Conservation (phyloP, 2,888 invertebrate genomes). For the Megaustenia siamemsis region DNA sequence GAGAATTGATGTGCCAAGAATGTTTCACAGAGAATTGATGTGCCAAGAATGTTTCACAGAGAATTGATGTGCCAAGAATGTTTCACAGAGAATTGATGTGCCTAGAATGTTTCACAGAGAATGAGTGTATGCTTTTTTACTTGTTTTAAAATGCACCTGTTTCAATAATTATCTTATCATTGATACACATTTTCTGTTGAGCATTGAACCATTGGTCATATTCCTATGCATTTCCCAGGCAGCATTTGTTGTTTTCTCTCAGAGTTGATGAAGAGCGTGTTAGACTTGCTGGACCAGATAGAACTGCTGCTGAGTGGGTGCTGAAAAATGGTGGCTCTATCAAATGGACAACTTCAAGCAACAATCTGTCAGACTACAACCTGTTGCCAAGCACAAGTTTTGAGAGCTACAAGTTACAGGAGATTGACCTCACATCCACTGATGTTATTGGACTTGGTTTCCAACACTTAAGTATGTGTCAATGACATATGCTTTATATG, state of each 20-base stretch:
- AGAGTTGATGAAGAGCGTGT: slow-evolving; percentile 71
- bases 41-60: no score
- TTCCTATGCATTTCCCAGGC: background rate
- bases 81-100: no score
- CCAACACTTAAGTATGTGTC: slow-evolving; percentile 86
- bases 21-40: no score
- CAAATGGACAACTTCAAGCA: slow-evolving; percentile 84
- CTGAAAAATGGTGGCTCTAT: slow-evolving; percentile 92
- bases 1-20: no score
- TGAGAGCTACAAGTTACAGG: slow-evolving; percentile 83
- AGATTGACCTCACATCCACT: slow-evolving; percentile 90
- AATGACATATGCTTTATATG: background rate
- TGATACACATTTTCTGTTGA: no score
- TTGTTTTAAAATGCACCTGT: no score
- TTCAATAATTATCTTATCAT: no score
- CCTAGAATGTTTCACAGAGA: no score
- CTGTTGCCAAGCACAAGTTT: slow-evolving; percentile 83
- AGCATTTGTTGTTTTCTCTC: slow-evolving; percentile 3
- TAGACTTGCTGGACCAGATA: slow-evolving; percentile 88
- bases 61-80: no score
- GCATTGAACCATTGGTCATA: no score
- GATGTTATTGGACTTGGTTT: slow-evolving; percentile 92
- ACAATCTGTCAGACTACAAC: slow-evolving; percentile 87
- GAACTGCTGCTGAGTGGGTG: slow-evolving; percentile 97
- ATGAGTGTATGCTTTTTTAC: no score